Evolutionary conservation across 1,140 invertebrate species (phyloP), one percentile per base, ranked within the genome.

Genomic region (Brachionus rotundiformis): DNA sequence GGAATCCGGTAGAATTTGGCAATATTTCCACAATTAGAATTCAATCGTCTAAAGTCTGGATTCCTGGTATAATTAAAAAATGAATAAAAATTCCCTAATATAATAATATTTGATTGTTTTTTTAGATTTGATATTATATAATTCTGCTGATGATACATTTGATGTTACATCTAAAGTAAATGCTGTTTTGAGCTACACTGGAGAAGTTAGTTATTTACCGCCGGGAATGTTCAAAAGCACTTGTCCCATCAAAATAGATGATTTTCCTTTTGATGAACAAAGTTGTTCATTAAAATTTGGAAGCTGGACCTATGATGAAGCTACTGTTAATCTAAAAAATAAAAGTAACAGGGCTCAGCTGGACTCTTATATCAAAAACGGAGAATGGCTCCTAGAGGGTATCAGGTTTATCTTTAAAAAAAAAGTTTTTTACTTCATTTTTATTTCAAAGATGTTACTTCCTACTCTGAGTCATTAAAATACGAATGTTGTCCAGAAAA

Each of bases 151-250:
- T 82, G 85, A 84, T 23, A 77, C 87, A 29, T 82, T 86, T 33
- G 85, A 86, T 33, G 87, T 88, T 73, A 85, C 86, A 33, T 68
- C 87, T 13, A 85, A 86, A n/a, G 86, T 87, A 6, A 83, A 87
- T 81, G 85, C 86, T n/a, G 85, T 86, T 6, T 81, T 90, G 4
- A 84, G 86, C 84, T 93, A 94, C 86, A 96, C 95, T 88, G 97
- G 97, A 13, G 94, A 93, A 88, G 95, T 98, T 36, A 90, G 93
- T 47, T 98, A 96, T 96, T 95, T 97, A 86, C 96, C 96, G 33
- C 95, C 95, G 59, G 96, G 96, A 4, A 98, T 99, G 86, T 98
- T 98, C 87, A 98, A 98, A 88, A 97, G 95, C 13, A 98, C 95
- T 6, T 99, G 97, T 83, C 84, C 83, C 49, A 88, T 88, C 80